Evolutionary conservation across 2,888 invertebrate genomes (phyloP).

Genomic region (Rhabditoides inermis): DNA sequence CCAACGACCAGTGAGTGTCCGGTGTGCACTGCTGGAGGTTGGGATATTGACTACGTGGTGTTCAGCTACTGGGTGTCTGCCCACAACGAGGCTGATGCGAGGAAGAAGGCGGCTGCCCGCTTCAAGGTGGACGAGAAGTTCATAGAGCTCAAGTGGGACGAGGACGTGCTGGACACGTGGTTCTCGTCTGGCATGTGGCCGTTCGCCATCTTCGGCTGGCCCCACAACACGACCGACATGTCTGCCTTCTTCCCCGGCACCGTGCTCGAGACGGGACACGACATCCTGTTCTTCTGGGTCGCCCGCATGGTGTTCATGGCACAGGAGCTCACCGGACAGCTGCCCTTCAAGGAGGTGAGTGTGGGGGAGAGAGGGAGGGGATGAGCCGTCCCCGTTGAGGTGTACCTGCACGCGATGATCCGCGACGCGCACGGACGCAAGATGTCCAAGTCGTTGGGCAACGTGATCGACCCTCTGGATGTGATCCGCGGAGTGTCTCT

Average conservation of each 20-base stretch:
- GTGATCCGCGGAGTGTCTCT: slow-evolving; percentile 78
- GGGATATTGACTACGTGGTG: too few species aligned
- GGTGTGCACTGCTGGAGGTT: too few species aligned
- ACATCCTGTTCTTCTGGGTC: slow-evolving; percentile 97
- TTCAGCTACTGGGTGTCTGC: slow-evolving; percentile 65
- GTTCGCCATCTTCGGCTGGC: slow-evolving; percentile 95
- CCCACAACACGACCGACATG: slow-evolving; percentile 60
- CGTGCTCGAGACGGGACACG: slow-evolving; percentile 77
- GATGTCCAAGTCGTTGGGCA: slow-evolving; percentile 97
- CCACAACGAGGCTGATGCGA: slow-evolving; percentile 67
- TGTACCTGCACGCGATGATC: slow-evolving; percentile 91
- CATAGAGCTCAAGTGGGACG: slow-evolving; percentile 62
- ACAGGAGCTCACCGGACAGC: slow-evolving; percentile 73
- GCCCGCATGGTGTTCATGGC: slow-evolving; percentile 98
- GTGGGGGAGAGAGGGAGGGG: neutral
- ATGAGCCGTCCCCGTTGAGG: slow-evolving; percentile 55
- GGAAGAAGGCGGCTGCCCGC: slow-evolving; percentile 68
- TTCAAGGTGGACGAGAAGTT: slow-evolving; percentile 60
- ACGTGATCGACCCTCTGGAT: slow-evolving; percentile 92
- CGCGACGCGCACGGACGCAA: slow-evolving; percentile 95
- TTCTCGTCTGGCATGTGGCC: slow-evolving; percentile 93
- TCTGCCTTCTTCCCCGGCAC: slow-evolving; percentile 78
- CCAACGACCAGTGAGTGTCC: slow-evolving; percentile 55
- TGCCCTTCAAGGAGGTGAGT: slow-evolving; percentile 73
- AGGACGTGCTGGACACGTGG: slow-evolving; percentile 98